phyloP scores from a whole-genome alignment of 2,797 vertebrate species.

The Silurus aristotelis region DNA sequence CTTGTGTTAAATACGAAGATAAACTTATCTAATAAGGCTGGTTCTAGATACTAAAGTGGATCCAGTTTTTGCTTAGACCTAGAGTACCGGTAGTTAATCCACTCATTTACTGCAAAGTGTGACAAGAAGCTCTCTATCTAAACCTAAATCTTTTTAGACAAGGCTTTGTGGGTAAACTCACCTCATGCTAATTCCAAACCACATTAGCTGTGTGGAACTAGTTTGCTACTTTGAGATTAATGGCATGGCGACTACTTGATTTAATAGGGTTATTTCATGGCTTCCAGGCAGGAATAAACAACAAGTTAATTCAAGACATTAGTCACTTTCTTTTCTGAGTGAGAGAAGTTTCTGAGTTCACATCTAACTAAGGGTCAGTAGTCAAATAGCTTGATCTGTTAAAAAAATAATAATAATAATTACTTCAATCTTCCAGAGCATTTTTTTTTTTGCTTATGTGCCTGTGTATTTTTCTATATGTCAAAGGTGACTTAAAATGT shows the following conservation, averaged over 20 bases:
- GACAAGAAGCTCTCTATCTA: constrained; percentile 81
- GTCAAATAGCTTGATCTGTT: background rate
- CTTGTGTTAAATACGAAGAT: background rate
- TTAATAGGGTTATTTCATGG: constrained; percentile 83
- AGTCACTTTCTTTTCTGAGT: constrained; percentile 73
- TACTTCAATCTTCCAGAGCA: no score
- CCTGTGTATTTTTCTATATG: background rate
- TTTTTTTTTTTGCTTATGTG: background rate
- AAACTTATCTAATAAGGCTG: background rate
- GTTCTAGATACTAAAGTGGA: background rate
- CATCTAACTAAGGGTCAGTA: constrained; percentile 38
- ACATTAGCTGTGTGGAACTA: constrained; percentile 83
- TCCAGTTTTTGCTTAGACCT: constrained; percentile 58
- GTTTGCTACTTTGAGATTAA: constrained; percentile 82
- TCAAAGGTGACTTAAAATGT: background rate
- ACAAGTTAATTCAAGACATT: constrained; percentile 82
- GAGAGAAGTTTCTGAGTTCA: constrained; percentile 64
- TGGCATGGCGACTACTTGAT: constrained; percentile 79
- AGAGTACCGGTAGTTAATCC: constrained; percentile 69
- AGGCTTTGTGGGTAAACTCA: constrained; percentile 81
- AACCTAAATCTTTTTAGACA: constrained; percentile 79
- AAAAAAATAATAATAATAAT: background rate
- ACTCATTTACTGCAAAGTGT: constrained; percentile 73
- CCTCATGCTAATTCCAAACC: constrained; percentile 84
- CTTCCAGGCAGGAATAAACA: constrained; percentile 78